phyloP scores from a whole-genome alignment of 1,140 invertebrate genomes.

The Chironomus tepperi region DNA sequence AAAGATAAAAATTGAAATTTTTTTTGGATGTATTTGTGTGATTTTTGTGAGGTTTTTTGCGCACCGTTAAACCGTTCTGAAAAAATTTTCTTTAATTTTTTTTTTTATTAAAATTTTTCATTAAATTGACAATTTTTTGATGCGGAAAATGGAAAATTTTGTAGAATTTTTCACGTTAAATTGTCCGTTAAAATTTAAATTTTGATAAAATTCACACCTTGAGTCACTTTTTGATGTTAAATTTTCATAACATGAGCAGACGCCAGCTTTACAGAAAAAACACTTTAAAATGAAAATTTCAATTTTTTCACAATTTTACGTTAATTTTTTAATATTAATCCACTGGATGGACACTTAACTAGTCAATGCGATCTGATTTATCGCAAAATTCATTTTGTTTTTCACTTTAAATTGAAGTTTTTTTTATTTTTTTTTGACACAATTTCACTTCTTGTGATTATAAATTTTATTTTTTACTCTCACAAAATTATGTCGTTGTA shows the following conservation, averaged over 20 bases:
- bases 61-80: not conserved
- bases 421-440: too few species aligned
- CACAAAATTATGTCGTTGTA: too few species aligned
- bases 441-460: too few species aligned
- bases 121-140: not conserved
- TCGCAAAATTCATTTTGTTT: too few species aligned
- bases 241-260: not conserved
- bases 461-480: too few species aligned
- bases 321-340: too few species aligned
- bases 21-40: too few species aligned
- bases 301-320: too few species aligned
- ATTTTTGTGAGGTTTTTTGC: not conserved
- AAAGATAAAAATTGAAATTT: too few species aligned
- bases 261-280: not conserved
- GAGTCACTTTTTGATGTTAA: not conserved
- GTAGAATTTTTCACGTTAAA: not conserved
- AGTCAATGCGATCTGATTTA: too few species aligned
- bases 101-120: not conserved
- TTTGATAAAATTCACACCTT: not conserved
- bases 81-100: not conserved
- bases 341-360: too few species aligned
- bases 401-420: too few species aligned
- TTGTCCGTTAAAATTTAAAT: not conserved
- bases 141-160: not conserved
- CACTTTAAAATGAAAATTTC: not conserved